Base-by-base conservation (phyloP, 2,797 vertebrate genomes). In the Mallotus villosus region DNA sequence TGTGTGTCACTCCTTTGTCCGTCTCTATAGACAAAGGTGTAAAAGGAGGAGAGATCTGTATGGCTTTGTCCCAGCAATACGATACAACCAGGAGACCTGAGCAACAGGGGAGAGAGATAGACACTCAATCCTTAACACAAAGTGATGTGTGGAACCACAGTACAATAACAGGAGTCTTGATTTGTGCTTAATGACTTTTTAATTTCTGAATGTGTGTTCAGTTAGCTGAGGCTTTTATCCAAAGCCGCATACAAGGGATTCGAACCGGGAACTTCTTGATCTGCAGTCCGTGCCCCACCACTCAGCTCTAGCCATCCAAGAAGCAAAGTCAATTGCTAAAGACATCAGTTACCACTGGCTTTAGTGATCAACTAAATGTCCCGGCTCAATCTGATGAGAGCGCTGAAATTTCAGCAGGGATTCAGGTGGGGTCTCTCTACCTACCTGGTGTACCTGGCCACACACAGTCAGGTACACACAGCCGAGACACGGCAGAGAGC, bases 401-500 rank as follows among this genome's bases (percentile, higher is more conserved):
- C 19, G 2, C 34, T 27, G 7, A 63, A 71, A 0, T 12, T 29
- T 68, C 64, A 69, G 57, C 53, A 65, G 37, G 75, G 63, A 76
- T 16, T 21, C 46, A 60, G 46, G 5, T 16, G 27, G 58, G 3
- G 58, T 14, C 32, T 32, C 32, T 32, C 62, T 11, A 3, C 62
- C 32, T 17, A 2, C 62, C 32, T 63, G 6, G 37, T 32, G 19
- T 17, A 2, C 62, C 32, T 63, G 6, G 37, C 83, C 78, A 74
- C 83, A 84, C 82, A 77, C 58, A 34, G 83, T 84, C 85, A 86
- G 86, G 83, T 88, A 84, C 85, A 80, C 84, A 84, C 83, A 34
- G 62, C 87, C 87, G 87, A 89, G 87, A 88, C 86, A 90, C 82
- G 70, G 74, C 79, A 79, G 66, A 86, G 81, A 84, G 65, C 82